Base-by-base conservation (phyloP, 2,888 invertebrate species). In the Drosophila lutescens region DNA sequence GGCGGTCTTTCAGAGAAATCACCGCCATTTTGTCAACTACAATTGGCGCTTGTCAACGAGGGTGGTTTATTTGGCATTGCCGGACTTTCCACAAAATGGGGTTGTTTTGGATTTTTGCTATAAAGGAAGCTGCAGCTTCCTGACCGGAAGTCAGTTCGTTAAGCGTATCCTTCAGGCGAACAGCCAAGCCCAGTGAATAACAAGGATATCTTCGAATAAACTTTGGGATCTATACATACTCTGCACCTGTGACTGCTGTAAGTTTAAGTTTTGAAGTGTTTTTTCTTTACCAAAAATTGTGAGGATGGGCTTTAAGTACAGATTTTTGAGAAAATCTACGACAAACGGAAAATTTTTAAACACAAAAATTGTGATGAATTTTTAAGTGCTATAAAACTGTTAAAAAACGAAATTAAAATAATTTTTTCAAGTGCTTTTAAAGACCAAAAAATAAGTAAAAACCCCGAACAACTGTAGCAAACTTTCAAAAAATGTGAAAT, bases 111-210 rank as follows among this genome's bases (percentile, higher is more conserved):
- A 23, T 38, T 20, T 50, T 7, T 1, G 13, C 65, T 88, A 91
- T 90, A 90, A 91, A 90, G 72, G 89, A 88, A 82, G 89, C 89
- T 88, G 89, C 65, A 66, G 47, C 54, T 54, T 57, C 62, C 60
- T 26, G 9, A 20, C 56, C 55, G 47, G 49, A 46, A 61, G 34
- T 79, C 89, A 91, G 85, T 90, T 78, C 57, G 50, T 44, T 50
- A 38, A 47, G 55, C 44, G 59, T 55, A 53, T 78, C 56, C 83
- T 79, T 72, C 65, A 40, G 49, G 59, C 51, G 76, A 53, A 44
- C 50, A 77, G 66, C 26, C 40, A 36, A 41, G 7, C 15, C 32
- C 12, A 36, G 30, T 36, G 17, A 34, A n/a, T n/a, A 54, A 12
- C 4, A 23, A 40, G 15, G 23, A 26, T 10, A 41, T 12, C 20